Base-by-base conservation (phyloP, 2,113 vertebrate genomes). In the Aptenodytes forsteri region DNA sequence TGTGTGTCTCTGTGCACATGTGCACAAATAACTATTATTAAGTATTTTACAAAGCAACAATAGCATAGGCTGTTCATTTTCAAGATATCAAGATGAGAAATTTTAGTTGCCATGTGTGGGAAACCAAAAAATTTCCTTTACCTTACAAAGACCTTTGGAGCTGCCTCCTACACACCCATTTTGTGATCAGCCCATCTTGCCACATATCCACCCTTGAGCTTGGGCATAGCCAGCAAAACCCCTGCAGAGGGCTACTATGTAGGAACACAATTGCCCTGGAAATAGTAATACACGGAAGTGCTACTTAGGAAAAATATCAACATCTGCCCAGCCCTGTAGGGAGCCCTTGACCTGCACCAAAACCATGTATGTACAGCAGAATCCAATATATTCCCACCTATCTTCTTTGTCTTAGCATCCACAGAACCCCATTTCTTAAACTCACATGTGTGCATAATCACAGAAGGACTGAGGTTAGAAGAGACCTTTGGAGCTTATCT, bases 1-100 rank as follows among this genome's bases (percentile, higher is more conserved):
- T 3, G 2, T 47, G 9, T 36, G 16, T n/a, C 4, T 67, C 50
- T 65, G 30, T 54, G 26, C 15, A 30, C 12, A 11, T 2, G 0
- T 34, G 17, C 23, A 38, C 30, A 10, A 64, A 70, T n/a, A 61
- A 46, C 7, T 66, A 21, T 30, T 87, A n/a, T 21, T 34, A 76
- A 38, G 4, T 49, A 27, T 70, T 66, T 85, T 50, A 26, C 12
- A 18, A 66, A 49, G 11, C 4, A 36, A 58, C 22, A 49, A 23
- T 38, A 50, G 7, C 27, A 44, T 11, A 36, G 8, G 16, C 9
- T 42, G 5, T 52, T 76, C 8, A 32, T 64, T 75, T 81, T 76
- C 38, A 38, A 71, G 56, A 49, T 0, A 46, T 16, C 1, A 18
- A 56, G 25, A 49, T 20, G 7, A 67, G 21, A 67, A 62, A 26